Percentiles rank a stretch among this genome's conserved stretches.
Evolutionary conservation across 2,888 invertebrate species (phyloP).

Genomic region (Sphecodes monilicornis): DNA sequence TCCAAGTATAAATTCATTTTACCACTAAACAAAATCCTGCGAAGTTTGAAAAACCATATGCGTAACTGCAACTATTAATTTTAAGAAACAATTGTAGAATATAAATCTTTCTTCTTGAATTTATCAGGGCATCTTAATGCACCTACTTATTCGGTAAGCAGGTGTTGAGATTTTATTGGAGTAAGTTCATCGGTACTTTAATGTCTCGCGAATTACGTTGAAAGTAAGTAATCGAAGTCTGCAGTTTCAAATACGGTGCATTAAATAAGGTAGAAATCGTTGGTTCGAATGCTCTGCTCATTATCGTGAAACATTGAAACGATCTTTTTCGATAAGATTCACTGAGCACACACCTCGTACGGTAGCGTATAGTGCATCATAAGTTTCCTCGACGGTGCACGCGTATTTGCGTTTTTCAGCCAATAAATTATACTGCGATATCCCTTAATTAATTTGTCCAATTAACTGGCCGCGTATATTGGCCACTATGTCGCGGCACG

Average conservation of each 20-base stretch:
- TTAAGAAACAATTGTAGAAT: not conserved
- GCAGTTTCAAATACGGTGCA: not conserved
- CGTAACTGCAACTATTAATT: not conserved
- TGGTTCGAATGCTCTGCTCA: not conserved
- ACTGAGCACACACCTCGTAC: not conserved
- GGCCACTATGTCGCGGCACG: slow-evolving; percentile 19
- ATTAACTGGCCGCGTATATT: slow-evolving; percentile 47
- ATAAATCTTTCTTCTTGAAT: not conserved
- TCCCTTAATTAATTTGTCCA: slow-evolving; percentile 56
- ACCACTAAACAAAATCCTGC: too few species aligned
- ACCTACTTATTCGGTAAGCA: not conserved
- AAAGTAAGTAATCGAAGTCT: not conserved
- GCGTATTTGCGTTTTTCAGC: slow-evolving; percentile 31
- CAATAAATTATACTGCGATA: slow-evolving; percentile 42
- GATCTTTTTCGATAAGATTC: not conserved
- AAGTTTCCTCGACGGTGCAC: slow-evolving; percentile 18
- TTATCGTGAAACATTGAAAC: not conserved
- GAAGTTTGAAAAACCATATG: too few species aligned
- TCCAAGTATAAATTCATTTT: not conserved
- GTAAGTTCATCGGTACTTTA: not conserved
- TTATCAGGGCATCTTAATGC: not conserved
- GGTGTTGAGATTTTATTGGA: not conserved
- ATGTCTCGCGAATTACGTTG: not conserved
- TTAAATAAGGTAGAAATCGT: not conserved
- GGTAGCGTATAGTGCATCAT: slow-evolving; percentile 5